phyloP scores from a whole-genome alignment of 1,140 invertebrate species.

The Drosophila willistoni region DNA sequence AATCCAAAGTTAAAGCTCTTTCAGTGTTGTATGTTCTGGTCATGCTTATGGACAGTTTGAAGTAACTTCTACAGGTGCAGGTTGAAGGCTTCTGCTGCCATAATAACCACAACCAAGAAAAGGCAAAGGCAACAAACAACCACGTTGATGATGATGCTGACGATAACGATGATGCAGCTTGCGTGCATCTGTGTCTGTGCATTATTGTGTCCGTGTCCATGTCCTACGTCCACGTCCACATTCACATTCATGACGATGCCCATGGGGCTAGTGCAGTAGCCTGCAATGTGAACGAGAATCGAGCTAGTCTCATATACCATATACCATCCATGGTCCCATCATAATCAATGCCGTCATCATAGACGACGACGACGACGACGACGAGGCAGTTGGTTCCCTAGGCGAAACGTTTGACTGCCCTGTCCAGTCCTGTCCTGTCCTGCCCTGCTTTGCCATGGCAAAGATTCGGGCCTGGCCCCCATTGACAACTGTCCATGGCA shows the following conservation, averaged over 20 bases:
- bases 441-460: constrained; percentile 34
- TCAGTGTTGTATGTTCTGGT: not conserved
- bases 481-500: constrained; percentile 65
- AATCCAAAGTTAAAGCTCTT: not conserved
- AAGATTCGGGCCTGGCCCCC: constrained; percentile 24
- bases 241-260: constrained; percentile 17
- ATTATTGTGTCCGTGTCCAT: constrained; percentile 12
- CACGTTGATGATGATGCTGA: constrained; percentile 43
- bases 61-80: constrained; percentile 26
- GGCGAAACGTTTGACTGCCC: constrained; percentile 45
- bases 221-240: constrained; percentile 12
- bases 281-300: constrained; percentile 16
- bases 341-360: constrained; percentile 73
- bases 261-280: constrained; percentile 35
- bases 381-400: constrained; percentile 33
- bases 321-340: constrained; percentile 42
- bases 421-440: constrained; percentile 45
- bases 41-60: constrained; percentile 13
- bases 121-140: not conserved
- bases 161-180: constrained; percentile 52
- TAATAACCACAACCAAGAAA: constrained; percentile 4
- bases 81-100: not conserved
- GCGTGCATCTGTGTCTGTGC: constrained; percentile 47
- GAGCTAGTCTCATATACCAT: constrained; percentile 16
- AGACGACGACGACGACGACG: constrained; percentile 42